Evolutionary conservation across 2,888 invertebrate species (phyloP), one percentile per base, ranked within the genome.

Genomic region (Bugulina stolonifera): DNA sequence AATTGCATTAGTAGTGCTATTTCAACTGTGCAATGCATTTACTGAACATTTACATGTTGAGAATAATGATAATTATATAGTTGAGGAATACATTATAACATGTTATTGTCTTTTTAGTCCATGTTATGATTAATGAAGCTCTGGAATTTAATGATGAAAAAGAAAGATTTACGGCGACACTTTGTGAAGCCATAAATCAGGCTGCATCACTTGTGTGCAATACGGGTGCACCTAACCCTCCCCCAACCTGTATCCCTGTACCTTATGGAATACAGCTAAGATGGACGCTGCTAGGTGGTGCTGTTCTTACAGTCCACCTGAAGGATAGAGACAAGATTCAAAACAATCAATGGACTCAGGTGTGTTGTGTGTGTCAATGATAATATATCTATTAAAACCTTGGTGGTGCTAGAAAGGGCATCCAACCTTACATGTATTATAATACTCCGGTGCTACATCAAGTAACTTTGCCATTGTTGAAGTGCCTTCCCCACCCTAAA

Each of bases 321-420:
- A 99, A 99, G 85, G 96, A 99, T 83, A 98, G 97, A 84, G 90
- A 91, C 83, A 94, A 93, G 83, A 98, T 99, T 81, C 96, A 97
- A 87, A 92, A 95, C 81, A 99, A 99, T 85, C 90, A 98, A 79
- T 99, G 99, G 99, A 97, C 96, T 75, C 98, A 99, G 89, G 91
- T 91, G 82, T 73, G 74, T 43, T n/a, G n/a, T n/a, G n/a, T n/a
- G n/a, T n/a, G n/a, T n/a, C n/a, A n/a, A n/a, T n/a, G n/a, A n/a
- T n/a, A n/a, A n/a, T n/a, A n/a, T n/a, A n/a, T n/a, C n/a, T n/a
- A n/a, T n/a, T n/a, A n/a, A n/a, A n/a, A n/a, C n/a, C n/a, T n/a
- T n/a, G n/a, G n/a, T n/a, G n/a, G n/a, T n/a, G n/a, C n/a, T n/a
- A n/a, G n/a, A n/a, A n/a, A n/a, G n/a, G n/a, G n/a, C n/a, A n/a